Conservation (phyloP, 2,888 invertebrate genomes). For the Pseudococcus longispinus region DNA sequence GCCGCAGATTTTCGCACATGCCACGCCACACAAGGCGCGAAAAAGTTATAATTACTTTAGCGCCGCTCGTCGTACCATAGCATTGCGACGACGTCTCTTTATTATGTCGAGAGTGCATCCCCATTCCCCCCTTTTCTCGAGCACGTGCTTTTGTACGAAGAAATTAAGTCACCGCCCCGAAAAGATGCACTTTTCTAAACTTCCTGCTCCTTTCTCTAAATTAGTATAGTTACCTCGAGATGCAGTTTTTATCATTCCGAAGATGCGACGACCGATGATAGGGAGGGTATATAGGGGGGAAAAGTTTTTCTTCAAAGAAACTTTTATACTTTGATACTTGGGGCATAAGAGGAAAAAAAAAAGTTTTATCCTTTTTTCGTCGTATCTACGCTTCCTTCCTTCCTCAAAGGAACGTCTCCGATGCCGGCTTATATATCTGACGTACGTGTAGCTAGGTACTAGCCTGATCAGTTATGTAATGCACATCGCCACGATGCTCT, state of each 20-base stretch:
- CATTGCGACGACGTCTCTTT: too few relatives aligned
- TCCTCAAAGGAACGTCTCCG: neutral
- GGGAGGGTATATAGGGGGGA: neutral
- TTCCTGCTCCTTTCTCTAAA: neutral
- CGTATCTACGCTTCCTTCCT: neutral
- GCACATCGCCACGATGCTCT: slow-evolving; percentile 35
- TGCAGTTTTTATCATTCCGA: slow-evolving; percentile 4
- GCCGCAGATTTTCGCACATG: neutral
- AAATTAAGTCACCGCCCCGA: neutral
- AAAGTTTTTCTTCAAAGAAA: slow-evolving; percentile 23
- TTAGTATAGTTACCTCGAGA: neutral
- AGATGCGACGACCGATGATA: neutral
- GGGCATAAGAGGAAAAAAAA: neutral
- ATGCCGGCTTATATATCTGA: neutral
- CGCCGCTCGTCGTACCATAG: too few relatives aligned
- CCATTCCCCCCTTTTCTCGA: neutral
- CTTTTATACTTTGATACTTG: slow-evolving; percentile 43
- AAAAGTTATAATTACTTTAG: slow-evolving; percentile 19
- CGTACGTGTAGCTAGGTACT: neutral
- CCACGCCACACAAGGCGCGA: neutral
- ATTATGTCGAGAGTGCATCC: neutral
- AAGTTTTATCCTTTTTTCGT: neutral
- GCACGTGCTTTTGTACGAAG: slow-evolving; percentile 5
- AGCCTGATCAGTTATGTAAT: slow-evolving; percentile 32
- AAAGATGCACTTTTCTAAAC: neutral